These are phyloP conservation scores for Alosa sapidissima DNA, from an alignment of 2,797 vertebrate species.

Conservation along the genomic window DNA sequence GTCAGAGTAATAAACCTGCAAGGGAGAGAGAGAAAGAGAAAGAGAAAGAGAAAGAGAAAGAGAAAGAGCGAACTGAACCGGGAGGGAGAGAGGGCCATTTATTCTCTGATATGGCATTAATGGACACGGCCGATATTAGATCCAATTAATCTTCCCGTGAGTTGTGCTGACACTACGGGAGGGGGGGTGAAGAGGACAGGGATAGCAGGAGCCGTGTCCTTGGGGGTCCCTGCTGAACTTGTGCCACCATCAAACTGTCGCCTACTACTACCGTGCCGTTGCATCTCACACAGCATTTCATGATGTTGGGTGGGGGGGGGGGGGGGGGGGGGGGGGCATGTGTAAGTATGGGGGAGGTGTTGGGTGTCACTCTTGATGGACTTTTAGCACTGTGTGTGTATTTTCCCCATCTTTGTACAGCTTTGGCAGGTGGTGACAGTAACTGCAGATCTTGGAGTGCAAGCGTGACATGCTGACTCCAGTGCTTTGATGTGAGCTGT, in stretches of 20 bases:
- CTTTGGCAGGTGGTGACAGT: conserved; percentile 24
- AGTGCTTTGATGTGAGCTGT: conserved; percentile 32
- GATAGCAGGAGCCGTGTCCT: neutral
- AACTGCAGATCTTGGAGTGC: conserved; percentile 31
- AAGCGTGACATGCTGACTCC: conserved; percentile 29
- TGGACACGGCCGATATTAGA: neutral
- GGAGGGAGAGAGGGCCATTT: neutral
- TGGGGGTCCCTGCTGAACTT: neutral
- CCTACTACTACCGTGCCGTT: too few relatives aligned
- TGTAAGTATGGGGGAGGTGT: conserved; percentile 34
- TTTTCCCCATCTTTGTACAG: neutral
- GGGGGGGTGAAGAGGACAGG: neutral
- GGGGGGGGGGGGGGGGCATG: too few relatives aligned
- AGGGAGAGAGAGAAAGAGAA: conserved; percentile 24
- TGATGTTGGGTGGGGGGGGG: conserved; percentile 30
- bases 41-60: conserved; percentile 25
- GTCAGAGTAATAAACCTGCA: neutral
- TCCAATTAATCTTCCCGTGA: neutral
- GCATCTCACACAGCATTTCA: too few relatives aligned
- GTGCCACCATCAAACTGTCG: neutral
- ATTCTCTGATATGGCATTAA: conserved; percentile 6
- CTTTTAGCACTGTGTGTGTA: neutral
- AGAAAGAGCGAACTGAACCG: neutral
- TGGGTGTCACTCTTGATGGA: conserved; percentile 44
- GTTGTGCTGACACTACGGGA: neutral